A percentile compares a stretch with the other conserved stretches of the same genome.
Conservation (phyloP, 2,113 vertebrate species). For the Hyperoodon ampullatus region DNA sequence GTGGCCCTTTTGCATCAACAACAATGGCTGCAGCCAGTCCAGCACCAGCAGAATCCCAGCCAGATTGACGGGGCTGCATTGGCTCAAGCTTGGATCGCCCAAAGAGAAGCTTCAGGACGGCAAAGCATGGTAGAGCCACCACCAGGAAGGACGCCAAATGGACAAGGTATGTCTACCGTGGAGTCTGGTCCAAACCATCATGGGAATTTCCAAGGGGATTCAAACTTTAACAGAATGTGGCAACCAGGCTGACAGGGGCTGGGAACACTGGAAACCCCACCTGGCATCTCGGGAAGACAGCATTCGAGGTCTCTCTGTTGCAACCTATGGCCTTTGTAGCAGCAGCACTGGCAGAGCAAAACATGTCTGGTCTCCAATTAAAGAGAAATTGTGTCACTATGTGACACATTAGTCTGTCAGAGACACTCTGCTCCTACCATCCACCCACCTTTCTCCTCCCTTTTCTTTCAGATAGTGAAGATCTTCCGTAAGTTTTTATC, state of each 20-base stretch:
- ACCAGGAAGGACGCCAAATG: constrained; percentile 92
- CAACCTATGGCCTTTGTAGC: constrained; percentile 74
- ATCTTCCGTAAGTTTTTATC: background rate
- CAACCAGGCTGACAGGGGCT: constrained; percentile 90
- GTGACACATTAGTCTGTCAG: constrained; percentile 63
- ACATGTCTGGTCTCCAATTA: constrained; percentile 57
- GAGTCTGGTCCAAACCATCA: constrained; percentile 94
- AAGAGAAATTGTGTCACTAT: constrained; percentile 73
- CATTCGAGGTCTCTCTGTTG: constrained; percentile 65
- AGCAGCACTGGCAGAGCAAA: constrained; percentile 72
- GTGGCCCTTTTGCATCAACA: constrained; percentile 99
- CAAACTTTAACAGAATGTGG: constrained; percentile 96
- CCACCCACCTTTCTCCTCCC: constrained; percentile 38
- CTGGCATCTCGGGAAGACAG: constrained; percentile 71
- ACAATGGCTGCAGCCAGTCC: constrained; percentile 99
- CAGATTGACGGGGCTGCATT: constrained; percentile 99
- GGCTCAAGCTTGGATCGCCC: constrained; percentile 99
- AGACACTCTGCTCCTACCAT: constrained; percentile 27
- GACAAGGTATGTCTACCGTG: constrained; percentile 92
- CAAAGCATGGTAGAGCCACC: constrained; percentile 88
- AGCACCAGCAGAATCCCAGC: constrained; percentile 98
- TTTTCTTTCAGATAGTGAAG: constrained; percentile 59
- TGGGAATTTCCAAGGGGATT: constrained; percentile 93
- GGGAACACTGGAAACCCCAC: constrained; percentile 72
- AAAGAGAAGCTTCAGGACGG: constrained; percentile 94